Conservation (phyloP, 2,888 invertebrate genomes). For the Coelinius sp. region DNA sequence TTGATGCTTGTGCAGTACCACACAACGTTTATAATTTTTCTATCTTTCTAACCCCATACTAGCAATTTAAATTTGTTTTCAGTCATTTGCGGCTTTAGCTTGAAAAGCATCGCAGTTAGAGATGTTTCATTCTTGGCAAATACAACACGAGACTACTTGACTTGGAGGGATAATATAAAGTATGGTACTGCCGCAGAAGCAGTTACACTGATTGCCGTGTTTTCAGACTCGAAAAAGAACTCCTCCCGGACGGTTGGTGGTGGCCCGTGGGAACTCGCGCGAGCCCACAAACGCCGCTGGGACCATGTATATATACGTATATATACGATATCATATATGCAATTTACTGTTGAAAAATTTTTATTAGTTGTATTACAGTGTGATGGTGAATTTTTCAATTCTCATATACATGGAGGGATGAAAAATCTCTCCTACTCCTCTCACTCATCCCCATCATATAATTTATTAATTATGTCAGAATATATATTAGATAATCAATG, state of each 20-base stretch:
- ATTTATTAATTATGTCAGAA: background rate
- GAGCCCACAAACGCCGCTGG: constrained; percentile 56
- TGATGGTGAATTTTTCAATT: background rate
- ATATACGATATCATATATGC: constrained; percentile 24
- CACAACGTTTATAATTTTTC: constrained; percentile 28
- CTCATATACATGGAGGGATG: background rate
- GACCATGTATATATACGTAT: constrained; percentile 46
- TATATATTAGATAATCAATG: background rate
- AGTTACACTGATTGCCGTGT: constrained; percentile 69
- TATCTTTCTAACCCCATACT: background rate
- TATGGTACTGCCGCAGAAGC: constrained; percentile 62
- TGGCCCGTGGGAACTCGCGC: constrained; percentile 65
- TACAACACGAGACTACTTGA: constrained; percentile 23
- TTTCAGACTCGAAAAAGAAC: constrained; percentile 65
- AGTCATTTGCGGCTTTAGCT: constrained; percentile 35
- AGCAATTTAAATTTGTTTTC: constrained; percentile 34
- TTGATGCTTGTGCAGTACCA: background rate
- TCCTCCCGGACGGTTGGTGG: constrained; percentile 56
- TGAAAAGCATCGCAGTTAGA: constrained; percentile 24
- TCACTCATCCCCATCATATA: background rate
- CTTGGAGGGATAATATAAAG: constrained; percentile 46
- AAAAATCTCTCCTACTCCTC: background rate
- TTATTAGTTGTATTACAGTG: background rate
- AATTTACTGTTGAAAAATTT: too few relatives aligned
- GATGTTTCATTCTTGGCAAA: constrained; percentile 20